phyloP scores from a whole-genome alignment of 2,888 invertebrate species.

The Auanema sp. region DNA sequence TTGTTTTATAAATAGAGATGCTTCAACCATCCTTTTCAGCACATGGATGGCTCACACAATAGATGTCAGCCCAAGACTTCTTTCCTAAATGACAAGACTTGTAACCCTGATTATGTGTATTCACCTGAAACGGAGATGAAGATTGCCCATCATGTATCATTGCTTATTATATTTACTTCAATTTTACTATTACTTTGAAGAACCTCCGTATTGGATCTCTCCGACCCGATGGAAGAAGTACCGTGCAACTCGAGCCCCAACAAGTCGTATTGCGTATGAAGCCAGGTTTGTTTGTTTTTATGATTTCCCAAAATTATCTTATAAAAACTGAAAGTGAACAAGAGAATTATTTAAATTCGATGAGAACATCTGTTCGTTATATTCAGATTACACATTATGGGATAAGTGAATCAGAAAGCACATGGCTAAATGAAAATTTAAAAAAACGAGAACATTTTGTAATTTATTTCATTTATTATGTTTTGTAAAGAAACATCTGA shows the following conservation, averaged over 20 bases:
- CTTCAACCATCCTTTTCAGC: no score
- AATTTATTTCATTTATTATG: no score
- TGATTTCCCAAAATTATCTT: background rate
- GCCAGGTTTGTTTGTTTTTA: slow-evolving; percentile 54
- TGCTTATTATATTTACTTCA: slow-evolving; percentile 19
- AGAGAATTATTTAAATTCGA: no score
- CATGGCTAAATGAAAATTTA: no score
- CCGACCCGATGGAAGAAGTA: slow-evolving; percentile 46
- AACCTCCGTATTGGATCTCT: slow-evolving; percentile 49
- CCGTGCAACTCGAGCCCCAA: slow-evolving; percentile 58
- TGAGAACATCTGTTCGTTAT: no score
- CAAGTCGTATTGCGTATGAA: slow-evolving; percentile 53
- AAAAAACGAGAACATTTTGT: no score
- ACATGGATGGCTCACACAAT: background rate
- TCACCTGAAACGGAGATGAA: slow-evolving; percentile 51
- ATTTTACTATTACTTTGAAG: slow-evolving; percentile 27
- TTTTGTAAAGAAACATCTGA: no score
- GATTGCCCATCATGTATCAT: slow-evolving; percentile 31
- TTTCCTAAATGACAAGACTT: slow-evolving; percentile 37
- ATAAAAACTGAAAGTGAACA: background rate
- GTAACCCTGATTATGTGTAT: slow-evolving; percentile 49
- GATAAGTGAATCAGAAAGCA: no score
- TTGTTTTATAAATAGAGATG: background rate
- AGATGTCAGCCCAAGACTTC: slow-evolving; percentile 47
- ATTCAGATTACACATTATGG: no score